These are phyloP conservation scores for Myotis yumanensis DNA, from an alignment of 2,113 vertebrate genomes.

Conservation along the genomic window DNA sequence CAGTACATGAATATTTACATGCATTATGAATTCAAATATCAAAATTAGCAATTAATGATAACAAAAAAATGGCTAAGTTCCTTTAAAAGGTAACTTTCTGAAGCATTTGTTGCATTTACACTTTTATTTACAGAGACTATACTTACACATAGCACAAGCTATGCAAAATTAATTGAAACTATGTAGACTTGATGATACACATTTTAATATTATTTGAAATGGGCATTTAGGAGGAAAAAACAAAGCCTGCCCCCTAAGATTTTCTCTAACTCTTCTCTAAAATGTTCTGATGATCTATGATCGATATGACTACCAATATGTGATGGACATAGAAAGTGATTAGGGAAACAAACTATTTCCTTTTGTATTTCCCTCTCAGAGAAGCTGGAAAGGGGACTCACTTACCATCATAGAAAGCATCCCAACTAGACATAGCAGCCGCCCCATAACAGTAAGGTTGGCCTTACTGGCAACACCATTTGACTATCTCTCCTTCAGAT, in stretches of 20 bases:
- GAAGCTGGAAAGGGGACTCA: not conserved
- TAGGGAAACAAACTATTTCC: slow-evolving; percentile 12
- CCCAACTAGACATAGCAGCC: too few relatives aligned
- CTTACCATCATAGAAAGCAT: not conserved
- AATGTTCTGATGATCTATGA: slow-evolving; percentile 4
- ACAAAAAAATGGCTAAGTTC: not conserved
- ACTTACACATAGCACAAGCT: slow-evolving; percentile 5
- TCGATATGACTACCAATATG: not conserved
- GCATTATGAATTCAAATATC: not conserved
- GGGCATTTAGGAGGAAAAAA: slow-evolving; percentile 4
- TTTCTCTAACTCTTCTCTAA: not conserved
- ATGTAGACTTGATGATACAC: not conserved
- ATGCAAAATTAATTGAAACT: not conserved
- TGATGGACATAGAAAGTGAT: not conserved
- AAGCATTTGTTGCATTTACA: not conserved
- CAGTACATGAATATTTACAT: slow-evolving; percentile 34
- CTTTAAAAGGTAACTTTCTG: slow-evolving; percentile 33
- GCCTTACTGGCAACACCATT: not conserved
- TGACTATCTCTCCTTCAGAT: not conserved
- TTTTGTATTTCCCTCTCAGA: not conserved
- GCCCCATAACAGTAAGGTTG: not conserved
- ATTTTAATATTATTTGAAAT: slow-evolving; percentile 29
- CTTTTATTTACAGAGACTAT: not conserved
- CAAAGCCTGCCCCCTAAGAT: not conserved
- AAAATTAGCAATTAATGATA: slow-evolving; percentile 17